These are phyloP conservation scores for Manacus vitellinus DNA, from an alignment of 2,113 vertebrate genomes.

Conservation along the genomic window DNA sequence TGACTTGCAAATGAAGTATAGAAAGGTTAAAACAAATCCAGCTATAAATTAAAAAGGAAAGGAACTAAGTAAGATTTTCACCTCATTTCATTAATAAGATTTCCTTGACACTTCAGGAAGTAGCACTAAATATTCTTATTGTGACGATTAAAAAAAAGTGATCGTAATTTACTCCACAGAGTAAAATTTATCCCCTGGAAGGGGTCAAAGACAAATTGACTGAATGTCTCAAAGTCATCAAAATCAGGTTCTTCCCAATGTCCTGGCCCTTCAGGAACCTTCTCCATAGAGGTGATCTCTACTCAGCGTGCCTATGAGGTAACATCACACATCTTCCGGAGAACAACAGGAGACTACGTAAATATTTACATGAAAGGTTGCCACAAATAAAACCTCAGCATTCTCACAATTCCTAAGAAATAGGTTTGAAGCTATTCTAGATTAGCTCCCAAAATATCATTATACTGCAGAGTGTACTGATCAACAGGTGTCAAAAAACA, in stretches of 20 bases:
- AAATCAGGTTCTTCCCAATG: neutral
- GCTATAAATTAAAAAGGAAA: neutral
- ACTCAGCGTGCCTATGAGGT: accelerated
- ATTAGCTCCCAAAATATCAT: neutral
- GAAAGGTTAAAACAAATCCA: neutral
- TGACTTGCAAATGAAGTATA: neutral
- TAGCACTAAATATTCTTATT: neutral
- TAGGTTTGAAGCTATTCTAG: neutral
- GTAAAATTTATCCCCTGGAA: neutral
- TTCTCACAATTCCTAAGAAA: neutral
- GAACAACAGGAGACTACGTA: neutral
- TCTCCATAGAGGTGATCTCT: neutral
- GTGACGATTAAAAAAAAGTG: accelerated
- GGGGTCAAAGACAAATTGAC: neutral
- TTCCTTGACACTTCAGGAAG: neutral
- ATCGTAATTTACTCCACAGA: neutral
- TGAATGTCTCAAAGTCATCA: neutral
- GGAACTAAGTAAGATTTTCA: neutral
- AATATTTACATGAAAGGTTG: neutral
- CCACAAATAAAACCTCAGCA: neutral
- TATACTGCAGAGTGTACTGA: neutral
- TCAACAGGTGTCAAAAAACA: neutral
- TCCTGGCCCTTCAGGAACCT: neutral
- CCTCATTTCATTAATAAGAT: neutral
- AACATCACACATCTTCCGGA: neutral